phyloP scores from a whole-genome alignment of 1,140 invertebrate genomes.

The Eumaeus atala region DNA sequence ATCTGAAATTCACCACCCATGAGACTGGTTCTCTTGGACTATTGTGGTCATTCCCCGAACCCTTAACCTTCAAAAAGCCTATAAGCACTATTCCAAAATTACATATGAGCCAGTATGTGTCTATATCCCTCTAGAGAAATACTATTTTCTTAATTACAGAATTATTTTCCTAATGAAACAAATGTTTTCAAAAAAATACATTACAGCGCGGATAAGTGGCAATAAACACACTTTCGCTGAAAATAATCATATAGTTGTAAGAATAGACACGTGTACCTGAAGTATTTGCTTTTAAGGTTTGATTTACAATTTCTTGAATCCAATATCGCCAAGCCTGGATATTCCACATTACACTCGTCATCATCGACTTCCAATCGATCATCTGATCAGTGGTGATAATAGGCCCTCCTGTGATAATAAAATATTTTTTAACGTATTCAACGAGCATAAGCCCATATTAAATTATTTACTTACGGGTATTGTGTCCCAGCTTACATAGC shows the following conservation, averaged over 20 bases:
- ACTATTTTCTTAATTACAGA: too few relatives aligned
- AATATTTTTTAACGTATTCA: neutral
- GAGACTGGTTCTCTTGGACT: neutral
- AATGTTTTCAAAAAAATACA: too few relatives aligned
- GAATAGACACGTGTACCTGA: too few relatives aligned
- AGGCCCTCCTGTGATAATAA: conserved; percentile 33
- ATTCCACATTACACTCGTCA: conserved; percentile 63
- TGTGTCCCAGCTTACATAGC: conserved; percentile 31
- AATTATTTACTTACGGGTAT: conserved; percentile 35
- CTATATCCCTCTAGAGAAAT: too few relatives aligned
- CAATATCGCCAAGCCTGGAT: conserved; percentile 56
- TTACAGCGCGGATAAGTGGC: too few relatives aligned
- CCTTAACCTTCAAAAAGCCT: too few relatives aligned
- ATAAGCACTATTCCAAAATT: too few relatives aligned
- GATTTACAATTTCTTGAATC: conserved; percentile 53
- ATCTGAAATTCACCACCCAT: conserved; percentile 17
- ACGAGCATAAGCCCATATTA: neutral
- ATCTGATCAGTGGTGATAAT: conserved; percentile 56
- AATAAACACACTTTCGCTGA: too few relatives aligned
- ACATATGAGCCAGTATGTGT: too few relatives aligned
- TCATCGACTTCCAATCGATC: conserved; percentile 59
- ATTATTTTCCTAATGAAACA: too few relatives aligned
- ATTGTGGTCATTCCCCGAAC: too few relatives aligned
- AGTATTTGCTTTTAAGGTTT: conserved; percentile 20
- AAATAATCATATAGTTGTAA: too few relatives aligned